Evolutionary conservation across 2,888 invertebrate genomes (phyloP).

Genomic region (Sericinus montela): DNA sequence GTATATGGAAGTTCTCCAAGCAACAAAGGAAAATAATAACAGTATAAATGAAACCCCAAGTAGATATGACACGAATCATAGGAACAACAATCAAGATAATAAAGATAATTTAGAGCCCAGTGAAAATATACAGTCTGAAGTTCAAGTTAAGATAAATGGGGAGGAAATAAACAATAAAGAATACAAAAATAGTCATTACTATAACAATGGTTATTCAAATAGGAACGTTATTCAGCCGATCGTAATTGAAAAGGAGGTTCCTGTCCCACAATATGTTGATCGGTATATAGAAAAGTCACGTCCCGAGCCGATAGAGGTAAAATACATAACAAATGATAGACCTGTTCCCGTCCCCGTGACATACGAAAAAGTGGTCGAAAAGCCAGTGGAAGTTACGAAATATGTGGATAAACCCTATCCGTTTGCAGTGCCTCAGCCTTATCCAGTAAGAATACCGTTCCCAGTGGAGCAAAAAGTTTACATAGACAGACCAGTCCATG

Average conservation of each 20-base stretch:
- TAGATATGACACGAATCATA: constrained; percentile 30
- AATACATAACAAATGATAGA: constrained; percentile 59
- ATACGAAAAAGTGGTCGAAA: constrained; percentile 76
- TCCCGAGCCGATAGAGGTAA: constrained; percentile 57
- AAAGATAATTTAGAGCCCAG: constrained; percentile 45
- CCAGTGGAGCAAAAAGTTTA: constrained; percentile 74
- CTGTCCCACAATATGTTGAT: constrained; percentile 66
- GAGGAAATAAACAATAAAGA: constrained; percentile 42
- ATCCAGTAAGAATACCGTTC: constrained; percentile 77
- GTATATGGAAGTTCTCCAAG: constrained; percentile 57
- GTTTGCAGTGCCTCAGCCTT: constrained; percentile 70
- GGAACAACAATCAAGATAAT: background rate
- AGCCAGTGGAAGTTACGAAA: constrained; percentile 70
- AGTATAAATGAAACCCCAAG: constrained; percentile 35
- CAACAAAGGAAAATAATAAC: constrained; percentile 20
- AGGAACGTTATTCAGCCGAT: constrained; percentile 65
- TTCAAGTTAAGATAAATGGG: constrained; percentile 47
- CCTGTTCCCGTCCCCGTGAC: constrained; percentile 63
- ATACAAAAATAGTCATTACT: constrained; percentile 34
- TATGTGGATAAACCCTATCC: constrained; percentile 80
- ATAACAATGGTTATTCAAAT: constrained; percentile 35
- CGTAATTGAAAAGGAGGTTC: constrained; percentile 67
- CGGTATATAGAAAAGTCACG: constrained; percentile 65
- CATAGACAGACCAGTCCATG: constrained; percentile 68
- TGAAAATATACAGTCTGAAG: constrained; percentile 50